Base-by-base conservation (phyloP, 2,113 vertebrate genomes). In the Cynocephalus volans region DNA sequence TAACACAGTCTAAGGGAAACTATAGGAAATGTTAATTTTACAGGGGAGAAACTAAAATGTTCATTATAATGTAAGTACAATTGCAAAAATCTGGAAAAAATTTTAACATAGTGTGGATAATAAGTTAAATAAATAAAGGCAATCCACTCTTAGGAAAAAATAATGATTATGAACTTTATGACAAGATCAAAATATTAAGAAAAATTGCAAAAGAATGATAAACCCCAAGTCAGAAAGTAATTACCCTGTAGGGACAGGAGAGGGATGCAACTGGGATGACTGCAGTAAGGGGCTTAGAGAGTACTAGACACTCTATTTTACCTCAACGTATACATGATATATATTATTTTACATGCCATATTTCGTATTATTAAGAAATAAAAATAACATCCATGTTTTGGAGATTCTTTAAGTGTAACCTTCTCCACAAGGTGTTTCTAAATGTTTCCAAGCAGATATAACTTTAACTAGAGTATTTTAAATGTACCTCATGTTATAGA, bases 281-380 rank as follows among this genome's bases (percentile, higher is more conserved):
- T 11, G 7, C 10, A 54, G 3, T 0, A 0, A 14, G 41, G 1
- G 8, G 19, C 15, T 52, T 58, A 26, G 26, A 52, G 8, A 86
- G 19, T 69, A 33, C 1, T 41, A 21, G 10, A 80, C 41, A 41
- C 4, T 41, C 41, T 41, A 41, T 41, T 6, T 36, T 33, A 76
- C 15, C 10, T 6, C 50, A 73, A 80, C 28, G 23, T 48, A 33
- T 23, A 31, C 3, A 23, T 67, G 36, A 69, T 23, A 5, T 21
- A 24, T 23, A 50, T 52, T 77, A 82, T 11, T 88, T 87, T 77
- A 72, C 33, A 76, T 9, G 13, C 4, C 15, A 67, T 10, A 85
- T n/a, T 90, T 90, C 70, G 56, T 33, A 28, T 88, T 56, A 62
- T 58, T 84, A 65, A 60, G 54, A 86, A 83, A 87, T 52, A 79